Base-by-base conservation (phyloP, 2,797 vertebrate genomes). In the Pagetopsis macropterus region DNA sequence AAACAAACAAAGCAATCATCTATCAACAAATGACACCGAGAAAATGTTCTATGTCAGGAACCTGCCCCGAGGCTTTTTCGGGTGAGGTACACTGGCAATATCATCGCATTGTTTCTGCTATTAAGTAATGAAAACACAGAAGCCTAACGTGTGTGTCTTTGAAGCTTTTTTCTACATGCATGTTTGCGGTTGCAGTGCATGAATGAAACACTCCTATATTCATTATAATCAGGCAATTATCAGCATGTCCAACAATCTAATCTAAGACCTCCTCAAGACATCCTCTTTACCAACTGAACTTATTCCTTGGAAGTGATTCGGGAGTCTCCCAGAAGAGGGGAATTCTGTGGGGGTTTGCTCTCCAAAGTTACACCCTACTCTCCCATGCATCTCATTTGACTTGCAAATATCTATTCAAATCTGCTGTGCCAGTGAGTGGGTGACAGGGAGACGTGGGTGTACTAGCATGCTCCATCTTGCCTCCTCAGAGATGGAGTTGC, bases 331-430 rank as follows among this genome's bases (percentile, higher is more conserved):
- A 44, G 54, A 51, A 27, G 13, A 82, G 84, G 86, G 85, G 72
- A 84, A 84, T 86, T 90, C 83, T 85, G 69, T 48, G 55, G 16
- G 40, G 70, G 80, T 75, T 75, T 71, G 40, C 48, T 73, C 63
- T 79, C 71, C 80, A 51, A 17, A 82, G 72, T 51, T 62, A 15
- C 54, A 64, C 67, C 69, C 82, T 60, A 14, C 71, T 74, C 78
- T 83, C 41, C 58, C 70, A 66, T 75, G 66, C 61, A 65, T 78
- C 70, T 85, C 65, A 88, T 93, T 93, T 93, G 90, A 91, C 91
- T 89, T 19, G 77, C 89, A 93, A 92, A 93, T 89, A 17, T 64
- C 0, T 72, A 91, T 88, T 87, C 90, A 93, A 93, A 93, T 88
- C 63, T 11, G 2, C 61, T 19, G 17, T 1, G 31, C 64, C 37